These are phyloP conservation scores for Laothoe populi DNA, from an alignment of 2,888 invertebrate species.

Conservation along the genomic window DNA sequence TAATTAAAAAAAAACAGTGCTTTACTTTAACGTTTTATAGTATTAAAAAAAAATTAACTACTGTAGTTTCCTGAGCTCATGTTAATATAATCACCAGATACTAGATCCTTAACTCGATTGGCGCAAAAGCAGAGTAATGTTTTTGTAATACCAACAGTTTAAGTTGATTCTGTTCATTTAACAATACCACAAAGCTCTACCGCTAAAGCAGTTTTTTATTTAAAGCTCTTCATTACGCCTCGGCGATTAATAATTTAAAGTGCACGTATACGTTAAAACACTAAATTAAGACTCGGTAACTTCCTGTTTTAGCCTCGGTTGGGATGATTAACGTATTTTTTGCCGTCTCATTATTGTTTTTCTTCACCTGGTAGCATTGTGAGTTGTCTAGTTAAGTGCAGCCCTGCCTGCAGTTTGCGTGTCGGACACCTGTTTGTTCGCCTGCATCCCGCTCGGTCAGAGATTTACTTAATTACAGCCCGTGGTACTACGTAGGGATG, in stretches of 20 bases:
- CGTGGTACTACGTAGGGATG: slow-evolving; percentile 7
- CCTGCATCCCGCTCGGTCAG: slow-evolving; percentile 37
- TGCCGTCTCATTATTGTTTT: slow-evolving; percentile 19
- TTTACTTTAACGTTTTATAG: too few relatives aligned
- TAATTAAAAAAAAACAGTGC: too few relatives aligned
- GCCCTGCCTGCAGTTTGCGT: slow-evolving; percentile 41
- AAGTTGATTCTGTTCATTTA: not conserved
- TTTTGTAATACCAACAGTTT: too few relatives aligned
- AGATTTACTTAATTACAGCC: slow-evolving; percentile 42
- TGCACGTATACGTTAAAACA: slow-evolving; percentile 6
- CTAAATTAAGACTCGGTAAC: not conserved
- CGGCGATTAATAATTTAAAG: not conserved
- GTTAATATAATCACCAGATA: too few relatives aligned
- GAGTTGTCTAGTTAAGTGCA: slow-evolving; percentile 27
- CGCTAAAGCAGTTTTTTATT: not conserved
- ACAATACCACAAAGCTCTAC: not conserved
- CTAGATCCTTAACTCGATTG: too few relatives aligned
- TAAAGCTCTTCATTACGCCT: not conserved
- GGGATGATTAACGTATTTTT: slow-evolving; percentile 1
- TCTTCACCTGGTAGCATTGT: slow-evolving; percentile 17
- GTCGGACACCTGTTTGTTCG: slow-evolving; percentile 45
- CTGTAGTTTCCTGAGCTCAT: too few relatives aligned
- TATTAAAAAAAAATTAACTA: too few relatives aligned
- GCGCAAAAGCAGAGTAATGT: too few relatives aligned
- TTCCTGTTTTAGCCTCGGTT: slow-evolving; percentile 7